phyloP scores from a whole-genome alignment of 1,140 invertebrate genomes.

The Drosophila erecta region DNA sequence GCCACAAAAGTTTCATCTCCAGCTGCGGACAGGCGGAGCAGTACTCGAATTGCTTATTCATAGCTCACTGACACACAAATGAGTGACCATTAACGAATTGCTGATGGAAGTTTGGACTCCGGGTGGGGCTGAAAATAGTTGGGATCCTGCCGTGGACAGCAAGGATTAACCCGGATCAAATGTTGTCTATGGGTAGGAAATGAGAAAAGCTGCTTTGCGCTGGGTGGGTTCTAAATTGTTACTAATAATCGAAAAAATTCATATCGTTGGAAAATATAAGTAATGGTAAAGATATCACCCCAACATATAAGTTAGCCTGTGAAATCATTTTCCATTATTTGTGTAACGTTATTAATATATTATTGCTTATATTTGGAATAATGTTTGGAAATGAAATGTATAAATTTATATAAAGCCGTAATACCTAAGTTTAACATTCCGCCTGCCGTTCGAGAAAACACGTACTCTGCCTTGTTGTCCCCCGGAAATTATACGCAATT shows the following conservation, averaged over 20 bases:
- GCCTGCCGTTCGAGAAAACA: too few relatives aligned
- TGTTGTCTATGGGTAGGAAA: constrained; percentile 15
- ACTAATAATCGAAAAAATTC: not conserved
- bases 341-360: too few relatives aligned
- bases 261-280: too few relatives aligned
- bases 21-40: constrained; percentile 17
- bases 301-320: too few relatives aligned
- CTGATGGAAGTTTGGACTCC: constrained; percentile 19
- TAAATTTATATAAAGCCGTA: too few relatives aligned
- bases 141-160: constrained; percentile 36
- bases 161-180: constrained; percentile 48
- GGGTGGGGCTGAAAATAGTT: not conserved
- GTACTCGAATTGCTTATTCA: constrained; percentile 52
- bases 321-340: too few relatives aligned
- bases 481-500: constrained; percentile 8
- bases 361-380: too few relatives aligned
- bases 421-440: too few relatives aligned
- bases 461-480: not conserved
- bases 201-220: constrained; percentile 30
- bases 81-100: constrained; percentile 54
- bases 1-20: constrained; percentile 51
- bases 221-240: constrained; percentile 9
- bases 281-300: too few relatives aligned
- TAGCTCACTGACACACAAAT: constrained; percentile 58
- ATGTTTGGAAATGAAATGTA: too few relatives aligned